Conservation (phyloP, 2,113 vertebrate species). For the Rhombomys opimus region DNA sequence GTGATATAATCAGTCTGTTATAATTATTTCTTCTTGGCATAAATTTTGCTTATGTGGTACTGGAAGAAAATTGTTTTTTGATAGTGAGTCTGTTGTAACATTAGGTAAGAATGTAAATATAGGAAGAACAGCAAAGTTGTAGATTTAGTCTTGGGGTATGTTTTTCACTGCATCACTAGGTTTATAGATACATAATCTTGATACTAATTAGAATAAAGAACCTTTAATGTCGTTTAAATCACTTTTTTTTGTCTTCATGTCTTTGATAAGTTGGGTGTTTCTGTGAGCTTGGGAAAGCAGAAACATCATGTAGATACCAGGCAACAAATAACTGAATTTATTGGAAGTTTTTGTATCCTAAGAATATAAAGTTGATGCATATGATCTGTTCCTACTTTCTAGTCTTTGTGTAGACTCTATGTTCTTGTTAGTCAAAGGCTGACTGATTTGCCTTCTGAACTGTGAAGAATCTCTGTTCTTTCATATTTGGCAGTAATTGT, state of each 20-base stretch:
- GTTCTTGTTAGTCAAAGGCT: slow-evolving; percentile 24
- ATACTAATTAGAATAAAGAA: not conserved
- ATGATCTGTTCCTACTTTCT: not conserved
- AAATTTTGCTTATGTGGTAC: not conserved
- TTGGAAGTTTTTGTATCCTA: not conserved
- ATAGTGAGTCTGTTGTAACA: not conserved
- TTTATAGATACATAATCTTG: not conserved
- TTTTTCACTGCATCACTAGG: not conserved
- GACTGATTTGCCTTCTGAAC: slow-evolving; percentile 55
- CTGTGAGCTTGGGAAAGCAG: not conserved
- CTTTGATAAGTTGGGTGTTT: slow-evolving; percentile 17
- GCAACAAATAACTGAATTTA: not conserved
- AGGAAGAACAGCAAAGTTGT: not conserved
- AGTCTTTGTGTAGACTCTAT: slow-evolving; percentile 56
- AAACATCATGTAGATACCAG: slow-evolving; percentile 16
- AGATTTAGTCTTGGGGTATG: not conserved
- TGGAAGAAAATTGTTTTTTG: not conserved
- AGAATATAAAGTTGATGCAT: not conserved
- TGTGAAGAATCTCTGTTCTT: slow-evolving; percentile 28
- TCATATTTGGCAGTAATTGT: slow-evolving; percentile 70
- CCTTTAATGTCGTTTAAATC: not conserved
- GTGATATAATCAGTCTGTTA: not conserved
- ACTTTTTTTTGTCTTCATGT: slow-evolving; percentile 1
- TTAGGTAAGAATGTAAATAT: not conserved
- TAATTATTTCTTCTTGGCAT: not conserved